These are phyloP conservation scores for Microctonus aethiopoides DNA, from an alignment of 2,888 invertebrate genomes.

Conservation along the genomic window DNA sequence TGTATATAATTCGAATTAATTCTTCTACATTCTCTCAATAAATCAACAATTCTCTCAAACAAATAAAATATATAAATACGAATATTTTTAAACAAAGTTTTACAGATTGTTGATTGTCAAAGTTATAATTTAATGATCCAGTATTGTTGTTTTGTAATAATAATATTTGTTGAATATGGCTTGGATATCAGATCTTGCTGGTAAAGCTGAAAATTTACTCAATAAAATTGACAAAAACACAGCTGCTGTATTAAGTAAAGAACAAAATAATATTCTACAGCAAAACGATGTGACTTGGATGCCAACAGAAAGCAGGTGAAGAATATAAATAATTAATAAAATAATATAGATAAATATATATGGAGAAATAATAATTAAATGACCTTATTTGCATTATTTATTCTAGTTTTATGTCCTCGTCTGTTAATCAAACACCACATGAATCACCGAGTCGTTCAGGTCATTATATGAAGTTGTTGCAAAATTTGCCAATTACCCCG, in stretches of 20 bases:
- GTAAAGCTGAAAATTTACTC: slow-evolving; percentile 78
- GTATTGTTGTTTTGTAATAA: no score
- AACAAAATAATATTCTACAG: slow-evolving; percentile 53
- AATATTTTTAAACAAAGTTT: no score
- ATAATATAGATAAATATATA: no score
- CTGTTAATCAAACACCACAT: background rate
- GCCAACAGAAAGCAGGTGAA: slow-evolving; percentile 40
- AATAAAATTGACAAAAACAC: slow-evolving; percentile 82
- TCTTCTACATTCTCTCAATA: no score
- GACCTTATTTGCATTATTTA: background rate
- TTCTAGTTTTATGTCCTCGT: background rate
- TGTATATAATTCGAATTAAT: background rate
- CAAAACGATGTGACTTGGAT: slow-evolving; percentile 58
- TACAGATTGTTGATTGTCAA: no score
- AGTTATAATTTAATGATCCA: no score
- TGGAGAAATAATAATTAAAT: no score
- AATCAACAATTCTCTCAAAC: no score
- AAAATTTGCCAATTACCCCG: background rate
- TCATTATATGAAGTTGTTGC: slow-evolving; percentile 19
- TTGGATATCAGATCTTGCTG: slow-evolving; percentile 79
- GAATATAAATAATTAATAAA: background rate
- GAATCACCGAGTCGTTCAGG: slow-evolving; percentile 4
- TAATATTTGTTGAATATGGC: slow-evolving; percentile 76
- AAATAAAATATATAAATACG: no score
- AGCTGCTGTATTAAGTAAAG: slow-evolving; percentile 71